A percentile compares a stretch with the other conserved stretches of the same genome.
Evolutionary conservation across 2,113 vertebrate genomes (phyloP).

Genomic region (Lasiurus borealis): DNA sequence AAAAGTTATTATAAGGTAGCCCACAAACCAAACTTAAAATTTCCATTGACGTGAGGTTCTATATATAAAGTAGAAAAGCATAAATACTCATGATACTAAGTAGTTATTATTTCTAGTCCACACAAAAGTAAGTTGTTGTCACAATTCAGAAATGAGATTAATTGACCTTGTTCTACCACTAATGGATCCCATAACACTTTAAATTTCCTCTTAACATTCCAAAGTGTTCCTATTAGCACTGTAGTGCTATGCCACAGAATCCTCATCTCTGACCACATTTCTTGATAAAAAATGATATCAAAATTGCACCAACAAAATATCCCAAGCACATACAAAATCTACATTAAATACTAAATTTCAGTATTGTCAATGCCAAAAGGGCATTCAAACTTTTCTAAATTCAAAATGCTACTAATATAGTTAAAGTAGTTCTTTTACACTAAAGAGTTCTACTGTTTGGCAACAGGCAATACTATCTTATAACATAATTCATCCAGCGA

Average conservation of each 20-base stretch:
- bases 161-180: neutral
- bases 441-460: neutral
- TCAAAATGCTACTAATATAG: neutral
- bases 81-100: neutral
- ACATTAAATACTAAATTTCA: neutral
- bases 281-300: neutral
- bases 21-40: neutral
- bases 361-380: neutral
- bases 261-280: neutral
- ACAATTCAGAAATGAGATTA: constrained; percentile 17
- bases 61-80: neutral
- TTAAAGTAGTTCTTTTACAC: neutral
- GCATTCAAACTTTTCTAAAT: neutral
- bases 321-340: neutral
- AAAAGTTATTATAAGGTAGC: neutral
- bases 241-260: neutral
- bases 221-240: neutral
- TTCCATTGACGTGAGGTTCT: neutral
- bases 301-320: neutral
- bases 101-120: neutral
- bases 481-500: neutral
- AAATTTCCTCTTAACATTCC: neutral
- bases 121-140: neutral
- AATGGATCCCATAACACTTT: neutral
- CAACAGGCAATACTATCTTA: neutral